A percentile compares a stretch with the other conserved stretches of the same genome.
phyloP scores from a whole-genome alignment of 2,797 vertebrate genomes.

The Sebastolobus altivelis region DNA sequence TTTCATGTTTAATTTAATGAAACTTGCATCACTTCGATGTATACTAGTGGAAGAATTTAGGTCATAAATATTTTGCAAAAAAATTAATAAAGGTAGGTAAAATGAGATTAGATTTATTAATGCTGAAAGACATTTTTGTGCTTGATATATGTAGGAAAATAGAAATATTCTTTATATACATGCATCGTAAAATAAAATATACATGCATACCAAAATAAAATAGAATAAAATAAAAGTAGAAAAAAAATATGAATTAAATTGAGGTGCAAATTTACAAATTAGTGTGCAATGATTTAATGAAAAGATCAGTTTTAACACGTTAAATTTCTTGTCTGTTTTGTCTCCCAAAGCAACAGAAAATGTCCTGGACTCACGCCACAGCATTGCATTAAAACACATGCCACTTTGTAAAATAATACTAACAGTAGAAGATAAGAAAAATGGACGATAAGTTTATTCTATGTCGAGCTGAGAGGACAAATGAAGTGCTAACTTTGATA shows the following conservation, averaged over 20 bases:
- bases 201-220: not conserved
- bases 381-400: not conserved
- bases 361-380: not conserved
- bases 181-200: not conserved
- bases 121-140: not conserved
- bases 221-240: not conserved
- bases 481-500: constrained; percentile 20
- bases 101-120: not conserved
- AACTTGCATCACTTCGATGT: not conserved
- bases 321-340: not conserved
- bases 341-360: constrained; percentile 14
- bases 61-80: not conserved
- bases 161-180: not conserved
- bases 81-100: not conserved
- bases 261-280: not conserved
- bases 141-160: not conserved
- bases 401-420: not conserved
- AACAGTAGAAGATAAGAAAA: not conserved
- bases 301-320: not conserved
- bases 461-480: not conserved
- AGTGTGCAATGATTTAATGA: not conserved
- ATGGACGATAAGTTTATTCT: not conserved
- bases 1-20: not conserved
- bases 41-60: not conserved
- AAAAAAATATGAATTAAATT: not conserved